Conservation (phyloP, 1,140 invertebrate species). For the Pinna nobilis region DNA sequence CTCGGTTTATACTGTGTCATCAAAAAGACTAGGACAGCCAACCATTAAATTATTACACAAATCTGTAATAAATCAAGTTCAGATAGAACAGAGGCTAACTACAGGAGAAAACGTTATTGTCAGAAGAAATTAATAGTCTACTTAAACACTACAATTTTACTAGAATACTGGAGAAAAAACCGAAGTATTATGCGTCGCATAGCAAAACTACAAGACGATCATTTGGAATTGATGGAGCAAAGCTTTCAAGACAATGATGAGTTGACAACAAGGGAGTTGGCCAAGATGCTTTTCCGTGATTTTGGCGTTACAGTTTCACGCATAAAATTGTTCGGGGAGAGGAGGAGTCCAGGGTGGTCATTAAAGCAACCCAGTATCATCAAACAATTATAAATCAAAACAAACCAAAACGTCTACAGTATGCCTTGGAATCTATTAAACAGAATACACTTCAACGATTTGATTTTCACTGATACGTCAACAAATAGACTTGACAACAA, state of each 20-base stretch:
- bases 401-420: slow-evolving; percentile 1
- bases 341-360: slow-evolving; percentile 1
- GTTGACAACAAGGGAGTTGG: background rate
- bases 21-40: too few relatives aligned
- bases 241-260: background rate
- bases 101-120: background rate
- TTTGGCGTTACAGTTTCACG: slow-evolving; percentile 2
- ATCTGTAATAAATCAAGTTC: background rate
- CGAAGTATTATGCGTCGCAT: background rate
- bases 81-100: background rate
- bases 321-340: background rate
- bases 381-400: slow-evolving; percentile 5
- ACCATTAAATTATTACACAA: background rate
- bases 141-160: background rate
- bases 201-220: background rate
- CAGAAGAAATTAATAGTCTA: background rate
- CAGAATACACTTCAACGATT: slow-evolving; percentile 8
- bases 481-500: background rate
- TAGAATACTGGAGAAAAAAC: background rate
- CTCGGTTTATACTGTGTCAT: too few relatives aligned
- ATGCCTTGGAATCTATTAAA: slow-evolving; percentile 2
- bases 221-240: slow-evolving; percentile 1
- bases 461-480: slow-evolving; percentile 15
- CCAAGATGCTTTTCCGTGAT: background rate
- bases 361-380: background rate